These are phyloP conservation scores for Numenius arquata DNA, from an alignment of 2,113 vertebrate genomes.

Conservation along the genomic window DNA sequence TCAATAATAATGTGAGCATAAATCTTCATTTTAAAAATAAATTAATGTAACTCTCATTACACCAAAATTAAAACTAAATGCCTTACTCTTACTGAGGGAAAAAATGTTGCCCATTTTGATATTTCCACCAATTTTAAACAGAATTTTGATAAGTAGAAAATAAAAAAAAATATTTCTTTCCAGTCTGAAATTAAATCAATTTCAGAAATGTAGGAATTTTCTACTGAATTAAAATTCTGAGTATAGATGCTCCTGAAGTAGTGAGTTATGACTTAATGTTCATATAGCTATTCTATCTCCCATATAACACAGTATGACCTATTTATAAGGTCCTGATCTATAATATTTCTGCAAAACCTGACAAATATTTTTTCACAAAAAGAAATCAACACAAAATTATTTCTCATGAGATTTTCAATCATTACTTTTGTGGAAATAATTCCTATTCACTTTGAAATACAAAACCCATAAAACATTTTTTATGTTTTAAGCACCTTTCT, in stretches of 20 bases:
- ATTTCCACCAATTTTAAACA: background rate
- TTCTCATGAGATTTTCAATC: background rate
- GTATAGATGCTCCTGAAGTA: background rate
- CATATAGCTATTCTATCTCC: background rate
- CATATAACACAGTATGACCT: background rate
- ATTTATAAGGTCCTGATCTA: background rate
- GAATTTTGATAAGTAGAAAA: background rate
- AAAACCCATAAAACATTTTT: rapidly evolving
- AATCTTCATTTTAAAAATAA: background rate
- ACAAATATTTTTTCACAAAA: background rate
- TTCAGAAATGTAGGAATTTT: background rate
- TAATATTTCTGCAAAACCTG: background rate
- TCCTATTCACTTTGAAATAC: background rate
- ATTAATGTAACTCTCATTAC: background rate
- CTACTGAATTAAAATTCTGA: background rate
- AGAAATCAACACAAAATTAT: background rate
- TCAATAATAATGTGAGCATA: background rate
- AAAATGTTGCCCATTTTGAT: background rate
- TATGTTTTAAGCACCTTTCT: background rate
- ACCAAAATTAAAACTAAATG: background rate
- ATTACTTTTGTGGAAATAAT: background rate
- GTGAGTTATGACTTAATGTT: background rate
- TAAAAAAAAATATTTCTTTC: background rate
- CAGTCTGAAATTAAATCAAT: background rate
- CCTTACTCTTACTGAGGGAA: background rate